Conservation (phyloP, 2,797 vertebrate genomes). For the Coendou prehensilis region DNA sequence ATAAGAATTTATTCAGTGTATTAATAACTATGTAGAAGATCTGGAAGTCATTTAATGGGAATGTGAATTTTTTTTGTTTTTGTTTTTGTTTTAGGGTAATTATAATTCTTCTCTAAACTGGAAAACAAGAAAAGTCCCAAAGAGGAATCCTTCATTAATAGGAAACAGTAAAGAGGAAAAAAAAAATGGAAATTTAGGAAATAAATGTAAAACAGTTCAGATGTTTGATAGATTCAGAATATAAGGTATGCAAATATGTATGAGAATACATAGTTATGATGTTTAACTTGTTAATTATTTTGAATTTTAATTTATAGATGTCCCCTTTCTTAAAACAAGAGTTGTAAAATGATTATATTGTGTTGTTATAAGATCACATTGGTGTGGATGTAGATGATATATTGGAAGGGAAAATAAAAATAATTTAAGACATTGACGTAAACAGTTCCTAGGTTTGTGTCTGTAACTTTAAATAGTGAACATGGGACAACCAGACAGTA, state of each 20-base stretch:
- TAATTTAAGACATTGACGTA: background rate
- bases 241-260: background rate
- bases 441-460: background rate
- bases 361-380: background rate
- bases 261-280: background rate
- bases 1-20: background rate
- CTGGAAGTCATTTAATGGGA: background rate
- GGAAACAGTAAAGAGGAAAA: background rate
- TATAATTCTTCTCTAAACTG: background rate
- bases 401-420: background rate
- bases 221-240: background rate
- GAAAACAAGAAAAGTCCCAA: background rate
- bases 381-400: background rate
- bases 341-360: background rate
- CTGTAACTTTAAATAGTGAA: no score
- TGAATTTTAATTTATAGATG: background rate
- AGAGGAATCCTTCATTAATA: background rate
- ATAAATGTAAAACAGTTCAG: background rate
- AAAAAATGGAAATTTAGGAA: background rate
- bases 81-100: background rate
- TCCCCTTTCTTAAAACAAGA: background rate
- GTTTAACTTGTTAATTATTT: background rate
- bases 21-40: background rate
- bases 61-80: background rate
- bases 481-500: background rate